phyloP scores from a whole-genome alignment of 1,140 invertebrate species.

The Hycleus cichorii region DNA sequence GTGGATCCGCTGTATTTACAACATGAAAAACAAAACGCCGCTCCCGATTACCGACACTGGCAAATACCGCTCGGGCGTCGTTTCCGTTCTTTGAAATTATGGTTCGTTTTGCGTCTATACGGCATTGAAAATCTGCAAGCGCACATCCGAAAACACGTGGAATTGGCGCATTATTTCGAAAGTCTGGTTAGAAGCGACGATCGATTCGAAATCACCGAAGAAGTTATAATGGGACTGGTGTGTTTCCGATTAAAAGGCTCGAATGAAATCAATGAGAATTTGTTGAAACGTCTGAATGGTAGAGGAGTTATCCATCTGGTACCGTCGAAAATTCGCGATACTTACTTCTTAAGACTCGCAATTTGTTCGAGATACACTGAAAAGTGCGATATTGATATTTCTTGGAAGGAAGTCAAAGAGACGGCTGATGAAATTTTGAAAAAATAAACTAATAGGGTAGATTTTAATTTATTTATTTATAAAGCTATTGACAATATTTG shows the following conservation, averaged over 20 bases:
- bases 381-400: slow-evolving; percentile 72
- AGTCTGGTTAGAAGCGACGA: slow-evolving; percentile 55
- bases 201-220: slow-evolving; percentile 77
- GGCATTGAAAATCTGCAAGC: slow-evolving; percentile 82
- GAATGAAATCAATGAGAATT: slow-evolving; percentile 76
- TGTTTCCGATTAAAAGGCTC: slow-evolving; percentile 87
- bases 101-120: slow-evolving; percentile 92
- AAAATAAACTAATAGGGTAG: slow-evolving; percentile 6
- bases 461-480: slow-evolving; percentile 6
- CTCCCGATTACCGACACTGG: slow-evolving; percentile 94
- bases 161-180: slow-evolving; percentile 79
- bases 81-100: slow-evolving; percentile 91
- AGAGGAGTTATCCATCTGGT: slow-evolving; percentile 91
- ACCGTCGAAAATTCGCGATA: slow-evolving; percentile 77
- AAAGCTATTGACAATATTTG: slow-evolving; percentile 3
- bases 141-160: slow-evolving; percentile 75
- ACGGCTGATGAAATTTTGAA: slow-evolving; percentile 56
- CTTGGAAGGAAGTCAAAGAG: slow-evolving; percentile 77
- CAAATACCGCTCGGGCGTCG: slow-evolving; percentile 93
- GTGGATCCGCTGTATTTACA: slow-evolving; percentile 93
- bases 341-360: slow-evolving; percentile 84
- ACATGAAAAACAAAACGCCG: slow-evolving; percentile 81
- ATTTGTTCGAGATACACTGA: slow-evolving; percentile 83
- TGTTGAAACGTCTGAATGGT: slow-evolving; percentile 83
- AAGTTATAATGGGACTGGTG: slow-evolving; percentile 85